Percentiles rank a stretch among this genome's conserved stretches.
These are phyloP conservation scores for Epinephelus coioides DNA, from an alignment of 2,797 vertebrate genomes.

Conservation along the genomic window DNA sequence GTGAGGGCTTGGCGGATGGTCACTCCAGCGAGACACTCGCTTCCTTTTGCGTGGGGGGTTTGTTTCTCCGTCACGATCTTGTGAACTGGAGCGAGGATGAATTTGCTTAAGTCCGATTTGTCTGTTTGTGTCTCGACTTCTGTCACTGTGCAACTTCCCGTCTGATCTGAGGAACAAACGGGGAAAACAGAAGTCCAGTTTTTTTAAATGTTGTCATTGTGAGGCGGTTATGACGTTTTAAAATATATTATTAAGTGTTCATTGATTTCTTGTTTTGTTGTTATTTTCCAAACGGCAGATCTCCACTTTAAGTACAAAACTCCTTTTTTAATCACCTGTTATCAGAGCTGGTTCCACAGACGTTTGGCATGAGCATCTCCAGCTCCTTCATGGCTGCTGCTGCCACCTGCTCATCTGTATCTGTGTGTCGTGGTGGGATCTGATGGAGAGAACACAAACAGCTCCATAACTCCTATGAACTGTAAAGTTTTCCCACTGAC, in stretches of 20 bases:
- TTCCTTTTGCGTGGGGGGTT: slow-evolving; percentile 78
- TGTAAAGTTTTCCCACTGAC: neutral
- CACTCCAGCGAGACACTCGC: slow-evolving; percentile 82
- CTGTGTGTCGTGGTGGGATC: slow-evolving; percentile 41
- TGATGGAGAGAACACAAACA: neutral
- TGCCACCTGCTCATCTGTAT: slow-evolving; percentile 91
- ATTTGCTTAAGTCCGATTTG: slow-evolving; percentile 44
- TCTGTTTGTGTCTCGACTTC: slow-evolving; percentile 76
- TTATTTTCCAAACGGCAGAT: neutral
- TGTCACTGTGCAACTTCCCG: slow-evolving; percentile 78
- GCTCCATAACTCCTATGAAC: neutral
- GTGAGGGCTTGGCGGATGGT: slow-evolving; percentile 86
- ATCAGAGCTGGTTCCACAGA: slow-evolving; percentile 76
- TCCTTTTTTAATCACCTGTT: slow-evolving; percentile 72
- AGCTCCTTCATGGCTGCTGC: slow-evolving; percentile 92
- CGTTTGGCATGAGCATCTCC: slow-evolving; percentile 91
- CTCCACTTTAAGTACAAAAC: neutral
- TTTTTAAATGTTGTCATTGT: neutral
- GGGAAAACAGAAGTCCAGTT: neutral
- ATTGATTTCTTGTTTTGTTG: neutral
- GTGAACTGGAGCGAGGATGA: slow-evolving; percentile 78
- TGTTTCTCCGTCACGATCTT: slow-evolving; percentile 56
- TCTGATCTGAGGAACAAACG: slow-evolving; percentile 54
- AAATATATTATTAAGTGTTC: neutral
- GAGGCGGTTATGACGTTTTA: neutral